phyloP scores from a whole-genome alignment of 2,113 vertebrate genomes.

The Apteryx mantelli region DNA sequence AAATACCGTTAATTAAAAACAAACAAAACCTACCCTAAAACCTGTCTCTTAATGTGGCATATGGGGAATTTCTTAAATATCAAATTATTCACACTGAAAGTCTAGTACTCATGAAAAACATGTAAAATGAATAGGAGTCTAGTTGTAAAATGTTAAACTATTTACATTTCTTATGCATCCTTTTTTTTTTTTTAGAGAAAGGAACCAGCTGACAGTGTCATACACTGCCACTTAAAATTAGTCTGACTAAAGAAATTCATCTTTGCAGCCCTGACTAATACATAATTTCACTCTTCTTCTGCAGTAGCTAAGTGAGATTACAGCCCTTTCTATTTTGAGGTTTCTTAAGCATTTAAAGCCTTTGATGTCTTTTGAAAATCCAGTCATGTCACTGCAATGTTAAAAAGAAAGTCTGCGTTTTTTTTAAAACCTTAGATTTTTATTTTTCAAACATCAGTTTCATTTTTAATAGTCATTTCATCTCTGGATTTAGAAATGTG shows the following conservation, averaged over 20 bases:
- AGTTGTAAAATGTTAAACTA: not conserved
- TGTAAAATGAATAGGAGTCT: not conserved
- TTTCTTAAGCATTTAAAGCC: constrained; percentile 67
- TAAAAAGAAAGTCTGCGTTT: constrained; percentile 38
- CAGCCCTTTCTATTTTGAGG: constrained; percentile 62
- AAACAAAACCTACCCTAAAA: not conserved
- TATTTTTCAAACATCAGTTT: constrained; percentile 44
- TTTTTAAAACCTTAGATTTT: not conserved
- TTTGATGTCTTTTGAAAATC: constrained; percentile 63
- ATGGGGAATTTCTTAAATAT: not conserved
- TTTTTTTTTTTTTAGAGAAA: constrained; percentile 15
- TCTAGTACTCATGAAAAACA: not conserved
- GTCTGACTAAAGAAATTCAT: constrained; percentile 41
- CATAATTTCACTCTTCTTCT: constrained; percentile 61
- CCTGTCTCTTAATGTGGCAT: not conserved
- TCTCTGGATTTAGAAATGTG: constrained; percentile 45
- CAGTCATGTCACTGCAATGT: constrained; percentile 28
- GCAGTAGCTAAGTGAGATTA: constrained; percentile 67
- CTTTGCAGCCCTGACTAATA: constrained; percentile 60
- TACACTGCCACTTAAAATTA: constrained; percentile 42
- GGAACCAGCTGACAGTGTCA: constrained; percentile 8
- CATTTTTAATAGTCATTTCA: constrained; percentile 38
- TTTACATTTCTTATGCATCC: not conserved
- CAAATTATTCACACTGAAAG: not conserved
- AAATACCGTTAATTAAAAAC: constrained; percentile 1